These are phyloP conservation scores for Syrista parreyssii DNA, from an alignment of 2,888 invertebrate species.

Conservation along the genomic window DNA sequence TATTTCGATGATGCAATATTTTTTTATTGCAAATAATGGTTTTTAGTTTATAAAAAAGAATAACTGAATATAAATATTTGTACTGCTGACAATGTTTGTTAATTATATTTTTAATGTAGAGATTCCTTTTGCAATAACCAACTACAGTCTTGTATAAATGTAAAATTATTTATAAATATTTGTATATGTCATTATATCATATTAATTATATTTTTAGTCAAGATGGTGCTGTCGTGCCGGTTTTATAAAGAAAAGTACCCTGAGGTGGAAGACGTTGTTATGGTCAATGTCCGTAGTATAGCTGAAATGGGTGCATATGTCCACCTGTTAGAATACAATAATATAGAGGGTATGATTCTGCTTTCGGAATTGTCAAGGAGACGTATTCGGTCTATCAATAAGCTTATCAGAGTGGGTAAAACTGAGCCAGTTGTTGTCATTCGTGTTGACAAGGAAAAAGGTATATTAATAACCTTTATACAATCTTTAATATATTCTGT, in stretches of 20 bases:
- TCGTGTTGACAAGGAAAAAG: constrained; percentile 99
- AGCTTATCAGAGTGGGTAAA: constrained; percentile 97
- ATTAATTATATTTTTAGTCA: constrained; percentile 36
- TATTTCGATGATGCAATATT: not conserved
- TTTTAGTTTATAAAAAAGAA: not conserved
- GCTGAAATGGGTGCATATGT: constrained; percentile 99
- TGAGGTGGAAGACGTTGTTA: constrained; percentile 98
- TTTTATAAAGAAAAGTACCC: constrained; percentile 98
- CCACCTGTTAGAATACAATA: constrained; percentile 96
- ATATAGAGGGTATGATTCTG: constrained; percentile 99
- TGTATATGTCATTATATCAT: not conserved
- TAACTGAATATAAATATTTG: not conserved
- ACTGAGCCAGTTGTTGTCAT: constrained; percentile 99
- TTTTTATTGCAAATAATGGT: not conserved
- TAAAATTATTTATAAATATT: not conserved
- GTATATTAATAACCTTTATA: constrained; percentile 64
- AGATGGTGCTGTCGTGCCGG: constrained; percentile 93
- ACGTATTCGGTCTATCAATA: constrained; percentile 99
- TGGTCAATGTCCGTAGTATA: constrained; percentile 98
- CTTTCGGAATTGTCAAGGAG: constrained; percentile 97
- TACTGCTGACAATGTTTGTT: not conserved
- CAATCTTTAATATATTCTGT: not conserved
- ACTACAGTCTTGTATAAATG: not conserved
- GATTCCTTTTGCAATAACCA: not conserved
- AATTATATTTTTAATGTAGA: not conserved